phyloP scores from a whole-genome alignment of 2,113 vertebrate genomes.

The Pygoscelis antarcticus region DNA sequence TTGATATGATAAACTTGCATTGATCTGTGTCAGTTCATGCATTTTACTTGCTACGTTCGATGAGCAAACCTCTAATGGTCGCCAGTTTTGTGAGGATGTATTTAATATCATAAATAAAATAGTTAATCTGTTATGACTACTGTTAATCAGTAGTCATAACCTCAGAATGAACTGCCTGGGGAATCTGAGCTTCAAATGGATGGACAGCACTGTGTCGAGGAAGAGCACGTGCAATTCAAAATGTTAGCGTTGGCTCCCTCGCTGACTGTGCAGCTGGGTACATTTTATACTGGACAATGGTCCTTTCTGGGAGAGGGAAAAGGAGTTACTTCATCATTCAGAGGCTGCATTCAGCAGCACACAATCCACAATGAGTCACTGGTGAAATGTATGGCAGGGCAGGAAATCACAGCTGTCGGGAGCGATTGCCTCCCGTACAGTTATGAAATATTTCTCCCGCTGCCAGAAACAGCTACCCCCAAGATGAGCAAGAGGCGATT shows the following conservation, averaged over 20 bases:
- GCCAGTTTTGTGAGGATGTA: neutral
- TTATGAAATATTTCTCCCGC: neutral
- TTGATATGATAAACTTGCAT: neutral
- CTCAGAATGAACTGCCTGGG: neutral
- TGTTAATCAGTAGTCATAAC: neutral
- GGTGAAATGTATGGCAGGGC: neutral
- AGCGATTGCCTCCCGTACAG: neutral
- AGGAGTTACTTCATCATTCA: neutral
- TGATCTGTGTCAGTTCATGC: neutral
- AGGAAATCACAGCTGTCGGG: constrained; percentile 35
- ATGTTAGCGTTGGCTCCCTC: neutral
- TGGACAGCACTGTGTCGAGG: neutral
- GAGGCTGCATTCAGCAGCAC: constrained; percentile 24
- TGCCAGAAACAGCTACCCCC: neutral
- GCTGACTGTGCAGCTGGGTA: constrained; percentile 2
- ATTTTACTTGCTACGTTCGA: neutral
- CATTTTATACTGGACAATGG: constrained; percentile 19
- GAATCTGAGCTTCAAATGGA: neutral
- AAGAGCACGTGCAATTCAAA: neutral
- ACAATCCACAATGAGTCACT: constrained; percentile 42
- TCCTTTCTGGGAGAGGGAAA: constrained; percentile 36
- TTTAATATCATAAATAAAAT: neutral
- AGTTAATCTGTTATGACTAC: neutral
- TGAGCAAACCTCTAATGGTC: neutral
- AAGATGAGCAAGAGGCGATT: neutral